Evolutionary conservation across 2,888 invertebrate genomes (phyloP).

Genomic region (Ctena decussata): DNA sequence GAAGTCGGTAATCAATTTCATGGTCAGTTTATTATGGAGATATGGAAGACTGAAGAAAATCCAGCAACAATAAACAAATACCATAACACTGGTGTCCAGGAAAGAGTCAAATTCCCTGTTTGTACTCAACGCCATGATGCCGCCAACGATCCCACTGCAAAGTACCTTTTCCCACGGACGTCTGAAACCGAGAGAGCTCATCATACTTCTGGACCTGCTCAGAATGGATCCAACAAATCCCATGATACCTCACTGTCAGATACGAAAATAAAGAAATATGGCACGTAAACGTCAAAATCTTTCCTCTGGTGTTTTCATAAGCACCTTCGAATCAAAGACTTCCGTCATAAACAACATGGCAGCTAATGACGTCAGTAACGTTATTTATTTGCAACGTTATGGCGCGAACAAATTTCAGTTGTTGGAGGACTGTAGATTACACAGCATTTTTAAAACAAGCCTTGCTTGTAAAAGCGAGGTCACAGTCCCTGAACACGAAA

Average conservation of each 20-base stretch:
- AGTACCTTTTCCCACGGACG: background rate
- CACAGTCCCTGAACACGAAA: too few species aligned
- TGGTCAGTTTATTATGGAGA: background rate
- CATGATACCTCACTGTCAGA: too few species aligned
- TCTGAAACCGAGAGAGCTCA: background rate
- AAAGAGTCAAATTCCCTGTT: background rate
- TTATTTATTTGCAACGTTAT: too few species aligned
- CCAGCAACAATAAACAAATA: slow-evolving; percentile 3
- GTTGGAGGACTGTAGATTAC: too few species aligned
- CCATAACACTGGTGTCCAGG: background rate
- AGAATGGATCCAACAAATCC: background rate
- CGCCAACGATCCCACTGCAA: background rate
- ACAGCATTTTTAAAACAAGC: too few species aligned
- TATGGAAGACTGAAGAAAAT: background rate
- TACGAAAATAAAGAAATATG: too few species aligned
- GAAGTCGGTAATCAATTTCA: background rate
- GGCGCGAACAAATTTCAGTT: too few species aligned
- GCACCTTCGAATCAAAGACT: too few species aligned
- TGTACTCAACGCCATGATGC: background rate
- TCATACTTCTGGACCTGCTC: background rate
- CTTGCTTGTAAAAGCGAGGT: too few species aligned
- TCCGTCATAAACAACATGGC: background rate
- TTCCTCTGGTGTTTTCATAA: too few species aligned
- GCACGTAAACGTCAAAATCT: too few species aligned
- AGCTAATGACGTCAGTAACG: background rate